Conservation (phyloP, 2,797 vertebrate species). For the Phalloptychus januarius region DNA sequence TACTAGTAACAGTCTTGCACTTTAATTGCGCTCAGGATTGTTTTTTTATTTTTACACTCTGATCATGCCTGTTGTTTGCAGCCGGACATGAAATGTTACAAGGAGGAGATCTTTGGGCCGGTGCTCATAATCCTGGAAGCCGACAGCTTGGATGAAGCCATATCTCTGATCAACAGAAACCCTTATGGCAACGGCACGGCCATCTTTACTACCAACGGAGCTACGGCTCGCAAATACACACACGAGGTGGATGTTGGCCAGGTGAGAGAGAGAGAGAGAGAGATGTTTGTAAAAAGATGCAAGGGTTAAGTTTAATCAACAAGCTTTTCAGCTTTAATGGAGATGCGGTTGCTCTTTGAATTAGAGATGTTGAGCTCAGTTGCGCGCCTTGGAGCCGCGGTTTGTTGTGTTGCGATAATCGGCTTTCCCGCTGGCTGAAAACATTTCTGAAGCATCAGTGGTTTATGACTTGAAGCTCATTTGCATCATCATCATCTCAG, state of each 20-base stretch:
- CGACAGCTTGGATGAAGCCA: conserved; percentile 90
- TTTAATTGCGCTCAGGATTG: conserved; percentile 1
- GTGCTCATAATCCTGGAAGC: conserved; percentile 93
- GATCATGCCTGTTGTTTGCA: conserved; percentile 57
- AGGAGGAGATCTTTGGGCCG: conserved; percentile 96
- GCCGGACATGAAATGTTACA: conserved; percentile 95
- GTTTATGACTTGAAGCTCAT: conserved; percentile 8
- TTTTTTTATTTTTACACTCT: not conserved
- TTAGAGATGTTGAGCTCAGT: not conserved
- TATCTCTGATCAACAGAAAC: conserved; percentile 91
- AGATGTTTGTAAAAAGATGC: not conserved
- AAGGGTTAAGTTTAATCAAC: not conserved
- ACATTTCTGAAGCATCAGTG: not conserved
- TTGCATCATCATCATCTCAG: conserved; percentile 10
- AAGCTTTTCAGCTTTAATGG: not conserved
- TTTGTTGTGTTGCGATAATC: not conserved
- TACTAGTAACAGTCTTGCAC: not conserved
- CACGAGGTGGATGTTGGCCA: conserved; percentile 97
- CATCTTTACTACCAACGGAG: conserved; percentile 97
- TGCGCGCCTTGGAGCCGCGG: not conserved
- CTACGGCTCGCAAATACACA: conserved; percentile 95
- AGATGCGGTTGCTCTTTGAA: not conserved
- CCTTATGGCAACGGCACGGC: conserved; percentile 97
- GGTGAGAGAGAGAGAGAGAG: conserved; percentile 75
- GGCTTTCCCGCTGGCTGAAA: conserved; percentile 1